phyloP scores from a whole-genome alignment of 2,113 vertebrate species.

The Caranx melampygus region DNA sequence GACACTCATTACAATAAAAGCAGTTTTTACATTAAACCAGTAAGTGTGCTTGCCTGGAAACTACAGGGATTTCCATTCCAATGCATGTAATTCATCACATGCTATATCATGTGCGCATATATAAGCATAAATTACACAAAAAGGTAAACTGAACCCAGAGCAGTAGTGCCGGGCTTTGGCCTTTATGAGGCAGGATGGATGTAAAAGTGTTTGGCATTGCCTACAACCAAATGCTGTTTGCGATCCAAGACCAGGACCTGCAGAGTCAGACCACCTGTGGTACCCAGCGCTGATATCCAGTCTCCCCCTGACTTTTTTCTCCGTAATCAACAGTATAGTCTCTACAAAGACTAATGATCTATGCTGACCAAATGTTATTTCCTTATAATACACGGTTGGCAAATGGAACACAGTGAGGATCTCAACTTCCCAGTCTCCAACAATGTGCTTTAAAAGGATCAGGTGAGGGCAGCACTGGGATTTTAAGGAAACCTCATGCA shows the following conservation, averaged over 20 bases:
- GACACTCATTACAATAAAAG: background rate
- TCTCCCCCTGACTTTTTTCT: background rate
- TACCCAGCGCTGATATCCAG: constrained; percentile 1
- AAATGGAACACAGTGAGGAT: constrained; percentile 37
- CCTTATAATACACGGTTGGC: constrained; percentile 29
- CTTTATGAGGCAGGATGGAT: constrained; percentile 43
- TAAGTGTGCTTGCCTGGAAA: background rate
- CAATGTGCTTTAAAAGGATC: constrained; percentile 29
- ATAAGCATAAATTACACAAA: constrained; percentile 13
- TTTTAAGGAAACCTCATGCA: constrained; percentile 6
- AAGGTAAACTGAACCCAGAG: constrained; percentile 17
- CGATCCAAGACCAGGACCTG: constrained; percentile 27
- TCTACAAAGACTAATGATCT: constrained; percentile 60
- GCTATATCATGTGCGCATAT: constrained; percentile 31
- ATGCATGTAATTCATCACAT: constrained; percentile 45
- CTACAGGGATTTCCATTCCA: constrained; percentile 2
- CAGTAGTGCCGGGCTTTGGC: constrained; percentile 12
- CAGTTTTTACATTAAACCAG: background rate
- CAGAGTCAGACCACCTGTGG: constrained; percentile 46
- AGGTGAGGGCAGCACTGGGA: background rate
- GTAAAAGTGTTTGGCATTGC: constrained; percentile 24
- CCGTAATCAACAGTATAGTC: constrained; percentile 23
- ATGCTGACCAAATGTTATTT: constrained; percentile 61
- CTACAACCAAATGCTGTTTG: constrained; percentile 7
- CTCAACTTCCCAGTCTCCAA: constrained; percentile 22